Evolutionary conservation across 2,797 vertebrate genomes (phyloP), one percentile per base, ranked within the genome.

Genomic region (Danio aesculapii): DNA sequence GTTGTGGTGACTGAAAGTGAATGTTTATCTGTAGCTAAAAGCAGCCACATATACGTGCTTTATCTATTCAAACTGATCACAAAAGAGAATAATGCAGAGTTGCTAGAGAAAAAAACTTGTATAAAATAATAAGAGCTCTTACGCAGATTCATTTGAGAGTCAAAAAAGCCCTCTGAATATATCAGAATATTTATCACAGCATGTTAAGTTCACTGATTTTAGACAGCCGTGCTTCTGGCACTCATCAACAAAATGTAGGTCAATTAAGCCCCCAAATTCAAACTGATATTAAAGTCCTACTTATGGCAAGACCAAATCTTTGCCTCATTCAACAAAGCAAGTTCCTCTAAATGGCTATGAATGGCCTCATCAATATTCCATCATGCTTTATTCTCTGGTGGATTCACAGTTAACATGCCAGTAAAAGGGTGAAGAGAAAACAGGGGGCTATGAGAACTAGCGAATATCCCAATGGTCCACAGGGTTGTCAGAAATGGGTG

Each of bases 401-500:
- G 47, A 70, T 79, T 50, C 67, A 50, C 77, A 59, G 47, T 30
- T 30, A 30, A 30, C 41, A 2, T 70, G 53, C 16, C 58, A 66
- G 62, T 55, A 50, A 53, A 13, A 43, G 19, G 43, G 17, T 46
- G 30, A 69, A 44, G 75, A 77, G 64, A 39, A 53, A 6, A 21
- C 11, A 16, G 66, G 53, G 55, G 64, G 0, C 64, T 69, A 43
- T 77, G 64, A 78, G 64, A 69, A 64, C 64, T 46, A 68, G 76
- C 19, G 71, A 59, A 59, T 78, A 78, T 59, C 46, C 53, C 66
- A 58, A 30, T 57, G 52, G 52, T 77, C 75, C 52, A 67, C 19
- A 49, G 17, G 58, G 58, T 71, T 19, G 62, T 57, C 70, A 74
- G 55, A 44, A 80, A 77, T 63, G 66, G 77, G 72, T 49, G 41